Base-by-base conservation (phyloP, 2,888 invertebrate genomes). In the Zaprionus obscuricornis region DNA sequence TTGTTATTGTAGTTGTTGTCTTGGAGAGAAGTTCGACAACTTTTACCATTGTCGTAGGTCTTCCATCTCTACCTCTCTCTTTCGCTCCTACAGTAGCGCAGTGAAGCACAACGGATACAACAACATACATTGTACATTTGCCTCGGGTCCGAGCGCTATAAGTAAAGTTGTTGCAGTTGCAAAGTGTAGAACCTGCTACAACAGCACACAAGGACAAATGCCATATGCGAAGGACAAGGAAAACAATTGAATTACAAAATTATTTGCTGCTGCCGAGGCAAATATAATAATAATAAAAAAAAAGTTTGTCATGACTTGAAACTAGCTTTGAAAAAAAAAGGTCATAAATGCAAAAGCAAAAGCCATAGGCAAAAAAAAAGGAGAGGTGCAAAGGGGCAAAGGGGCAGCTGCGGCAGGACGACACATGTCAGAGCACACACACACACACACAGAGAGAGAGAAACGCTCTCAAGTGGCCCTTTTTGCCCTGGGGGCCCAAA, bases 241-340 rank as follows among this genome's bases (percentile, higher is more conserved):
- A 75, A 67, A 74, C 83, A 85, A 85, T 81, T 81, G 81, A 81
- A 81, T 85, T 81, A 82, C 83, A 70, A 78, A 66, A 82, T 74
- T 75, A 64, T 72, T 71, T 68, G 57, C 62, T 64, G 42, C 63
- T 49, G 13, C n/a, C 33, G 57, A 50, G 26, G 40, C 46, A 57
- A 60, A 65, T 56, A n/a, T n/a, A n/a, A n/a, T n/a, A n/a, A n/a
- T n/a, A n/a, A n/a, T n/a, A n/a, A n/a, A n/a, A n/a, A n/a, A 57
- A 43, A 56, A 52, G 66, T 66, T 71, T 49, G 66, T 50, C 42
- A 56, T 74, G 74, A 74, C 66, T 70, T 47, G 66, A 52, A 69
- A 56, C 76, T 68, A 68, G n/a, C n/a, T n/a, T n/a, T n/a, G n/a
- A n/a, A n/a, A n/a, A n/a, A n/a, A n/a, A n/a, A n/a, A n/a, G n/a